A percentile compares a stretch with the other conserved stretches of the same genome.
phyloP scores from a whole-genome alignment of 2,113 vertebrate species.

The Dromiciops gliroides region DNA sequence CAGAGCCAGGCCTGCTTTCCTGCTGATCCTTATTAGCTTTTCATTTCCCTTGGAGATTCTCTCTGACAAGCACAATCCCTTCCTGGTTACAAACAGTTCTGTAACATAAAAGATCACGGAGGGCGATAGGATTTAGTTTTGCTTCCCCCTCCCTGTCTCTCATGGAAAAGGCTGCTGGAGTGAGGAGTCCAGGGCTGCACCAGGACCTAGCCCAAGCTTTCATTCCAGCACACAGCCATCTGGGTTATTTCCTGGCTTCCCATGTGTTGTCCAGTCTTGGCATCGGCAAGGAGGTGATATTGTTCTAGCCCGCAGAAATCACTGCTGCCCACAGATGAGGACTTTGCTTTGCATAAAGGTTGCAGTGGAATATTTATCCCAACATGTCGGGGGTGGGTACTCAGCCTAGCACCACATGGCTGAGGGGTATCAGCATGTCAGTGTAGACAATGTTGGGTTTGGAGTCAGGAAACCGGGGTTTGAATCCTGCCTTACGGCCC shows the following conservation, averaged over 20 bases:
- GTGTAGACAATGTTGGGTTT: background rate
- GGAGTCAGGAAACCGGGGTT: background rate
- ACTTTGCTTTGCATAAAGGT: background rate
- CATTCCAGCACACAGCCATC: background rate
- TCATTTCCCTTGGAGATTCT: conserved; percentile 57
- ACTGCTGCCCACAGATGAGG: background rate
- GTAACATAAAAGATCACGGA: conserved; percentile 27
- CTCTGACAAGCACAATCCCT: conserved; percentile 50
- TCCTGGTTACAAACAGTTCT: conserved; percentile 49
- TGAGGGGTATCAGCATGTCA: background rate
- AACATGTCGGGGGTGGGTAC: background rate
- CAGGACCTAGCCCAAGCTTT: background rate
- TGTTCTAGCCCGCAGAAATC: conserved; percentile 11
- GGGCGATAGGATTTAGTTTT: conserved; percentile 11
- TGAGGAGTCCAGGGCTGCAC: conserved; percentile 1
- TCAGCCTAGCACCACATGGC: background rate
- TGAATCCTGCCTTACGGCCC: background rate
- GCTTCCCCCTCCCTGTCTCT: background rate
- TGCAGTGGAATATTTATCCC: background rate
- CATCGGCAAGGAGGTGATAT: background rate
- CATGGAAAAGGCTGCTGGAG: conserved; percentile 24
- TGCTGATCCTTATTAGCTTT: conserved; percentile 63
- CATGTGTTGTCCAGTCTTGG: conserved; percentile 5
- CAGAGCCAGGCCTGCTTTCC: conserved; percentile 55
- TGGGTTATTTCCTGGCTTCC: background rate